Evolutionary conservation across 2,797 vertebrate genomes (phyloP).

Genomic region (Setipinna tenuifilis): DNA sequence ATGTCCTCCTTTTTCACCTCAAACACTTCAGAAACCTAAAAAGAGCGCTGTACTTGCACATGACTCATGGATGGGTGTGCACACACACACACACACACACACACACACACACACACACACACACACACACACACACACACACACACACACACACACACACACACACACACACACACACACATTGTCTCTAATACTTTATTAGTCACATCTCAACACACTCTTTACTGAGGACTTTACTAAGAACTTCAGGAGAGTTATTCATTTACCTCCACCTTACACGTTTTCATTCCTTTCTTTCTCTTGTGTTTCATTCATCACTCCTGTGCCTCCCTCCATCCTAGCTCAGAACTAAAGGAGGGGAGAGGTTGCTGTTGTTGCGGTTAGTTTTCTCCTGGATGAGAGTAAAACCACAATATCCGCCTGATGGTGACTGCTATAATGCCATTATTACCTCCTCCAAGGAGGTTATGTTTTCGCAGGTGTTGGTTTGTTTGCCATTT

Average conservation of each 20-base stretch:
- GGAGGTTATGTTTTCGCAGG: too few species aligned
- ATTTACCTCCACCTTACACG: background rate
- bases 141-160: background rate
- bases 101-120: background rate
- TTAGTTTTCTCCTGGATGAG: background rate
- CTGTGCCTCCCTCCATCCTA: background rate
- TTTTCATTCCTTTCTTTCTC: background rate
- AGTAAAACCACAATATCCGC: background rate
- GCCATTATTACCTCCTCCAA: background rate
- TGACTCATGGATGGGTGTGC: background rate
- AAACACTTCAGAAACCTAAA: background rate
- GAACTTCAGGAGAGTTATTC: background rate
- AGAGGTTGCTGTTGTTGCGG: background rate
- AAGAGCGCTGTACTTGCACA: background rate
- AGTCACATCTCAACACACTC: too few species aligned
- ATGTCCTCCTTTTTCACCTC: background rate
- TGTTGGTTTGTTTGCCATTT: too few species aligned
- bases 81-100: background rate
- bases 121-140: background rate
- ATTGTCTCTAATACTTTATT: too few species aligned
- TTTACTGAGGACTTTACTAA: background rate
- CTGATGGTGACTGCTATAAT: conserved; percentile 14
- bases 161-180: background rate
- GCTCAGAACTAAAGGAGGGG: background rate
- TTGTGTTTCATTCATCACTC: background rate